These are phyloP conservation scores for Caranx ignobilis DNA, from an alignment of 2,113 vertebrate species.

Conservation along the genomic window DNA sequence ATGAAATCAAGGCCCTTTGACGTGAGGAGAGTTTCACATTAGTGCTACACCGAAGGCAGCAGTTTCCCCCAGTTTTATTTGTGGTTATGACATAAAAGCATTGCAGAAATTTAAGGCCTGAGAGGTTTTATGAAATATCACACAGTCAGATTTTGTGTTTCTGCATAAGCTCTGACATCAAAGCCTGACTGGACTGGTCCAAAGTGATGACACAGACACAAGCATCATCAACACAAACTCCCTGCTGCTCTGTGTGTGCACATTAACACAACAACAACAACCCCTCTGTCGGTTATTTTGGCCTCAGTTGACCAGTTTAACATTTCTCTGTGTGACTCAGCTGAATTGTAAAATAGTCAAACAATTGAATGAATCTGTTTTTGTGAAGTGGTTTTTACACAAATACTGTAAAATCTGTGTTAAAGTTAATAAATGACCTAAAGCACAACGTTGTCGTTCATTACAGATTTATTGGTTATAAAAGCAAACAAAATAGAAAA, in stretches of 20 bases:
- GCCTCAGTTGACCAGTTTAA: conserved; percentile 10
- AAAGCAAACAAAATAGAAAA: conserved; percentile 84
- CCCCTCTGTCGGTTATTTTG: neutral
- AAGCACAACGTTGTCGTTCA: conserved; percentile 55
- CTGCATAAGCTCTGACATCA: conserved; percentile 17
- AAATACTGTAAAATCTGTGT: conserved; percentile 20
- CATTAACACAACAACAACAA: neutral
- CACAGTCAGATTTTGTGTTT: neutral
- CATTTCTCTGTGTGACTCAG: conserved; percentile 17
- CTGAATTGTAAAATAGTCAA: neutral
- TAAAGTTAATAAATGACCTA: conserved; percentile 33
- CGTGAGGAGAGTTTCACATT: conserved; percentile 7
- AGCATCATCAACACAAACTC: conserved; percentile 4
- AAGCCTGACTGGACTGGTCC: conserved; percentile 5
- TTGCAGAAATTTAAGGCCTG: neutral
- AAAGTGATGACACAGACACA: neutral
- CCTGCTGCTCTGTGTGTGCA: neutral
- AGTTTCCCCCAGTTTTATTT: conserved; percentile 4
- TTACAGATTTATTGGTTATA: conserved; percentile 86
- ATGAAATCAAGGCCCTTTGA: conserved; percentile 62
- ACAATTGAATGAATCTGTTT: conserved; percentile 28
- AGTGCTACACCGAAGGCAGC: neutral
- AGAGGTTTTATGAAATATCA: neutral
- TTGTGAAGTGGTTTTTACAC: conserved; percentile 30
- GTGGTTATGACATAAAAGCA: neutral